These are phyloP conservation scores for Eristalis pertinax DNA, from an alignment of 2,888 invertebrate genomes.

Conservation along the genomic window DNA sequence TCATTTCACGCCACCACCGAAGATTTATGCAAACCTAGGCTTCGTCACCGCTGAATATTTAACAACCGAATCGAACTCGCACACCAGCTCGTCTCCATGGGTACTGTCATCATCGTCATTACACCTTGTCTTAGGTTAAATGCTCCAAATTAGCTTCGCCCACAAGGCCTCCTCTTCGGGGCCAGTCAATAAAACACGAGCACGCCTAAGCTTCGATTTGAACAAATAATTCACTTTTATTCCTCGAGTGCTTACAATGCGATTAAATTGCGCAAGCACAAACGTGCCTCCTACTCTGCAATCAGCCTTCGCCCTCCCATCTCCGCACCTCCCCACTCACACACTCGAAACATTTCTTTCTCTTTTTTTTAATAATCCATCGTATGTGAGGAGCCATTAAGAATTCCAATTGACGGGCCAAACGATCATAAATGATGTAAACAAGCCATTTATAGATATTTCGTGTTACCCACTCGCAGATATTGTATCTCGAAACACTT, in stretches of 20 bases:
- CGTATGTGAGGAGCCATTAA: conserved; percentile 15
- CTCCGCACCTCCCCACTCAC: neutral
- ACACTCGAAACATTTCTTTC: conserved; percentile 7
- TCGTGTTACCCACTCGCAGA: conserved; percentile 25
- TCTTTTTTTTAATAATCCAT: conserved; percentile 1
- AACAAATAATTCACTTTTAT: neutral
- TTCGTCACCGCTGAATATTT: neutral
- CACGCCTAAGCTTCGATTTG: neutral
- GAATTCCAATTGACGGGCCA: conserved; percentile 39
- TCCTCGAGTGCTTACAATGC: neutral
- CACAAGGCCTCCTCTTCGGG: neutral
- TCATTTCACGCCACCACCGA: neutral
- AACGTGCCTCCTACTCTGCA: conserved; percentile 11
- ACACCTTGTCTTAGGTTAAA: neutral
- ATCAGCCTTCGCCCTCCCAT: neutral
- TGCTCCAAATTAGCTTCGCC: neutral
- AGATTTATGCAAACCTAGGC: neutral
- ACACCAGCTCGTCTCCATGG: neutral
- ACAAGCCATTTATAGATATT: conserved; percentile 64
- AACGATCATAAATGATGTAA: conserved; percentile 53
- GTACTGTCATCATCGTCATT: neutral
- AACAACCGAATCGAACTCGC: neutral
- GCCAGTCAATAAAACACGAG: neutral
- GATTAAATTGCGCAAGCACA: conserved; percentile 23
- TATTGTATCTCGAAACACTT: conserved; percentile 12